phyloP scores from a whole-genome alignment of 1,140 invertebrate genomes.

The Sinonovacula constricta region DNA sequence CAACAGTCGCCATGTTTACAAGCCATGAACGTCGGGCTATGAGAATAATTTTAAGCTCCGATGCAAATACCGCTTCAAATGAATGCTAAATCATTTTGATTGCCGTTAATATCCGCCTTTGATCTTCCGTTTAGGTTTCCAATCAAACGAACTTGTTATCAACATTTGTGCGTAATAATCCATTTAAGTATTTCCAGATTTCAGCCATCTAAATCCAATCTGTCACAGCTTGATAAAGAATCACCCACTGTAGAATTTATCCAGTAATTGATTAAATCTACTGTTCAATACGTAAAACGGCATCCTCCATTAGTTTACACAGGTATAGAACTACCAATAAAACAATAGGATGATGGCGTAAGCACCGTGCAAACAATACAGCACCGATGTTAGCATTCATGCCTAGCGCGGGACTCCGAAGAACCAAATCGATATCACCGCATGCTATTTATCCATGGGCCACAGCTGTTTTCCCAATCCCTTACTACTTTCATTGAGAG shows the following conservation, averaged over 20 bases:
- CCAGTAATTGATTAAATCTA: background rate
- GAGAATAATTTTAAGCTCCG: too few species aligned
- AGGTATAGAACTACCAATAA: background rate
- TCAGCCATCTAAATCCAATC: background rate
- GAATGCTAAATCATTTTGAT: background rate
- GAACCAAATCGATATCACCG: background rate
- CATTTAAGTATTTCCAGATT: background rate
- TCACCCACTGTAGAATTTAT: background rate
- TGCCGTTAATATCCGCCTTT: background rate
- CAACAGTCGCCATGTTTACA: constrained; percentile 64
- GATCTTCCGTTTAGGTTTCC: background rate
- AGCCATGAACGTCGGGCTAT: constrained; percentile 29
- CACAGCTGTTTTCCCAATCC: background rate
- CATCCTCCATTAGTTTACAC: background rate
- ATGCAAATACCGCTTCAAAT: background rate
- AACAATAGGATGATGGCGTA: background rate
- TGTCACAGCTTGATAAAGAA: background rate
- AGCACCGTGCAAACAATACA: background rate
- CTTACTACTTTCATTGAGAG: background rate
- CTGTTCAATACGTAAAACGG: background rate
- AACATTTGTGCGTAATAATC: background rate
- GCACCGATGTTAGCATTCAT: background rate
- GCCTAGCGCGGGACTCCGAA: background rate
- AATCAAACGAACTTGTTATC: background rate
- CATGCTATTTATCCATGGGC: background rate